phyloP scores from a whole-genome alignment of 2,888 invertebrate genomes.

The Hypselothyrea guttata region DNA sequence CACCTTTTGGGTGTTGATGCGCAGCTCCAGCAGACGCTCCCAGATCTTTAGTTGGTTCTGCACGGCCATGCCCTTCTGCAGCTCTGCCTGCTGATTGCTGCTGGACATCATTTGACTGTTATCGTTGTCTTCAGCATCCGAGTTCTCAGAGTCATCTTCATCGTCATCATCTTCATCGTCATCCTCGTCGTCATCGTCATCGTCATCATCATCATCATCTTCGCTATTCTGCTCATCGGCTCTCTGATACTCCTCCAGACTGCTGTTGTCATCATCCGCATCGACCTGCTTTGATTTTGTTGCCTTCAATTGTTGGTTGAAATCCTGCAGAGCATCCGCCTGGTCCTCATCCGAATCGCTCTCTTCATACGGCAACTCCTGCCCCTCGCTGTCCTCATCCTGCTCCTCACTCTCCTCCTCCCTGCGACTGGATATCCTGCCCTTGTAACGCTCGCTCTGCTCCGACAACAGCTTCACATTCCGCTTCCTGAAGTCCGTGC shows the following conservation, averaged over 20 bases:
- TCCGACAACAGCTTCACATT: conserved; percentile 87
- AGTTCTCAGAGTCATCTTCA: conserved; percentile 49
- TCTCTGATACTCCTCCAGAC: conserved; percentile 25
- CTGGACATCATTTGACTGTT: conserved; percentile 57
- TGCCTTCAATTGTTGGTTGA: conserved; percentile 21
- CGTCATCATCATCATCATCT: conserved; percentile 49
- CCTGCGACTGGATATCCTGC: conserved; percentile 87
- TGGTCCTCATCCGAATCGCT: conserved; percentile 60
- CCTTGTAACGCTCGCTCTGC: conserved; percentile 89
- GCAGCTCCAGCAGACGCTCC: conserved; percentile 92
- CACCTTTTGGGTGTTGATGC: conserved; percentile 94
- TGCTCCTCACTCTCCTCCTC: conserved; percentile 34
- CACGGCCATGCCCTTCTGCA: conserved; percentile 87
- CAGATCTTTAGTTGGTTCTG: conserved; percentile 89
- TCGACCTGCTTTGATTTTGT: conserved; percentile 55
- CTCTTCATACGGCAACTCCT: conserved; percentile 56
- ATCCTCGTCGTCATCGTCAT: conserved; percentile 24
- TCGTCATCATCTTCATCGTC: conserved; percentile 63
- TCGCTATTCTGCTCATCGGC: conserved; percentile 24
- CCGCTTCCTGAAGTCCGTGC: conserved; percentile 87
- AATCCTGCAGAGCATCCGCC: conserved; percentile 18
- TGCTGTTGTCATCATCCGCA: conserved; percentile 24
- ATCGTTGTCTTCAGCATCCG: conserved; percentile 41
- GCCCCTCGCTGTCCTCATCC: conserved; percentile 48
- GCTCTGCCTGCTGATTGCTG: conserved; percentile 83